These are phyloP conservation scores for Sebastes schlegelii DNA, from an alignment of 2,113 vertebrate species.

Conservation along the genomic window DNA sequence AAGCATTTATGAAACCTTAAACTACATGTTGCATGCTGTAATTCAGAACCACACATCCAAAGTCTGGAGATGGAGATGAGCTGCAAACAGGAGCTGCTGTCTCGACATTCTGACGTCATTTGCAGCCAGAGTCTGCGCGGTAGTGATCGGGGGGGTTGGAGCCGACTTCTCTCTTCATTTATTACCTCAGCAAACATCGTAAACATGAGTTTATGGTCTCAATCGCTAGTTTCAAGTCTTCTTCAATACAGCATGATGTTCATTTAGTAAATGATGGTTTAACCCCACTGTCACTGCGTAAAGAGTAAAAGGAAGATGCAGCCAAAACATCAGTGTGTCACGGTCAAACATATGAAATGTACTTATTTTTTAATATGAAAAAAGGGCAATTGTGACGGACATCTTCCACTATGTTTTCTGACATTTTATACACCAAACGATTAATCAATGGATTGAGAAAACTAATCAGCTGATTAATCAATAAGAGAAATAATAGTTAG, in stretches of 20 bases:
- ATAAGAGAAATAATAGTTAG: background rate
- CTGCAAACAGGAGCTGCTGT: background rate
- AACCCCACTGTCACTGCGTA: constrained; percentile 15
- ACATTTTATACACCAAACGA: background rate
- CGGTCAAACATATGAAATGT: background rate
- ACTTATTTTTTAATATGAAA: background rate
- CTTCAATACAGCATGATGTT: no score
- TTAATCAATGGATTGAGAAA: background rate
- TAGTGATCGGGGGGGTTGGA: no score
- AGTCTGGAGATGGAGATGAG: background rate
- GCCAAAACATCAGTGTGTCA: constrained; percentile 19
- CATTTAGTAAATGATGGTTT: background rate
- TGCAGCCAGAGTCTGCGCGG: no score
- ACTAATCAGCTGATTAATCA: background rate
- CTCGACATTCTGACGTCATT: no score
- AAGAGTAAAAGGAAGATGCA: background rate
- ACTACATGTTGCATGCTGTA: background rate
- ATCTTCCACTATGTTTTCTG: background rate
- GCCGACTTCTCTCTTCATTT: no score
- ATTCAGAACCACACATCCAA: background rate
- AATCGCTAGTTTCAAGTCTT: no score
- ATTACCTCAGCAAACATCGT: no score
- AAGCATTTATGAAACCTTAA: background rate
- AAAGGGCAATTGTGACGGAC: background rate
- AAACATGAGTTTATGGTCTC: no score